phyloP scores from a whole-genome alignment of 2,113 vertebrate species.

The Myotis davidii region DNA sequence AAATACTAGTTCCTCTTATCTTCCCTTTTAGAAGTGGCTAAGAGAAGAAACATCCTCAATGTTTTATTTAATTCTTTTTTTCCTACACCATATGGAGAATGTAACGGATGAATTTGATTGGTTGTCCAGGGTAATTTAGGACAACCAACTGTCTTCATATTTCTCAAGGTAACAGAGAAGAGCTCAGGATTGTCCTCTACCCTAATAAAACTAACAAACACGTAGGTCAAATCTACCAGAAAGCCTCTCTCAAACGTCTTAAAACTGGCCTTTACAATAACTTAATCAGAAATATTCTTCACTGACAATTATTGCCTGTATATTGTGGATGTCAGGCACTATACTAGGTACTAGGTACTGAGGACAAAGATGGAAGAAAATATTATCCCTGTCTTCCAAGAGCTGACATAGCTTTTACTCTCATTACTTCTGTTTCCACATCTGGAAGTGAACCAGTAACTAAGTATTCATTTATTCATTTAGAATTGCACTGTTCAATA shows the following conservation, averaged over 20 bases:
- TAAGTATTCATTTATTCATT: conserved; percentile 4
- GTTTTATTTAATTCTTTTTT: conserved; percentile 31
- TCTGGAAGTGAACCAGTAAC: not conserved
- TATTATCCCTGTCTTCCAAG: not conserved
- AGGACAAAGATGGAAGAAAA: conserved; percentile 13
- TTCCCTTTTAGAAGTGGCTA: not conserved
- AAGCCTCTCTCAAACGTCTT: not conserved
- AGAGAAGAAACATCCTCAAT: not conserved
- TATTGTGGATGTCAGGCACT: not conserved
- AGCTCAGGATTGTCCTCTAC: not conserved
- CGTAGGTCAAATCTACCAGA: not conserved
- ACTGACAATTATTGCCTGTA: not conserved
- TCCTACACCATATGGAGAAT: not conserved
- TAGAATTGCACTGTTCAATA: not conserved
- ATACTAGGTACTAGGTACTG: not conserved
- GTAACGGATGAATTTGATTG: not conserved
- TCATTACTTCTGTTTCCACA: conserved; percentile 9
- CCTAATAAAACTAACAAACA: not conserved
- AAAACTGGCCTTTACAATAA: not conserved
- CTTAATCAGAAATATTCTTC: not conserved
- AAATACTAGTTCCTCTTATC: not conserved
- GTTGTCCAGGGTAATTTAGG: not conserved
- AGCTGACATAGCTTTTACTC: not conserved
- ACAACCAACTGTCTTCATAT: not conserved
- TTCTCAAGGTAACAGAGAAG: conserved; percentile 33